Evolutionary conservation across 2,113 vertebrate species (phyloP).

Genomic region (Salvator merianae): DNA sequence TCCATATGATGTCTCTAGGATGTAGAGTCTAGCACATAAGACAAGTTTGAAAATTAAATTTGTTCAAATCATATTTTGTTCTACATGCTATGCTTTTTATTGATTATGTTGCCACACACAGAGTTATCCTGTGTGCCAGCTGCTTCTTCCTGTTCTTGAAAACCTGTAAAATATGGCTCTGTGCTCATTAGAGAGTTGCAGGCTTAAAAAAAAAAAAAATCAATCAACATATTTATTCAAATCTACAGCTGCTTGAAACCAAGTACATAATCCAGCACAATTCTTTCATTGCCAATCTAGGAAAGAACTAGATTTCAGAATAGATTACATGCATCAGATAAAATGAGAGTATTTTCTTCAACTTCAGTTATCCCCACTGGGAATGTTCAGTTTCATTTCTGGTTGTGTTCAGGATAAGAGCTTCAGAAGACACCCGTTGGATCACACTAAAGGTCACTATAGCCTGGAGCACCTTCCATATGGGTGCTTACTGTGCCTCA

Average conservation of each 20-base stretch:
- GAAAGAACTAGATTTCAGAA: background rate
- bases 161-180: background rate
- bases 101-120: background rate
- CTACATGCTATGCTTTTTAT: background rate
- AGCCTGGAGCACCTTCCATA: background rate
- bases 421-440: background rate
- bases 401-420: background rate
- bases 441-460: background rate
- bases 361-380: background rate
- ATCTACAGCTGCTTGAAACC: background rate
- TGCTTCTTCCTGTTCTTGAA: background rate
- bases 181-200: background rate
- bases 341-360: background rate
- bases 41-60: background rate
- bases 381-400: background rate
- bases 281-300: background rate
- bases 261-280: background rate
- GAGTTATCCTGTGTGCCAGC: background rate
- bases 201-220: background rate
- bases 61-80: background rate
- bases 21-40: background rate
- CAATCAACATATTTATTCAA: background rate
- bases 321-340: background rate
- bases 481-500: too few relatives aligned
- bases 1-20: background rate